Percentiles rank a stretch among this genome's conserved stretches.
phyloP scores from a whole-genome alignment of 2,888 invertebrate species.

The Limnephilus lunatus region DNA sequence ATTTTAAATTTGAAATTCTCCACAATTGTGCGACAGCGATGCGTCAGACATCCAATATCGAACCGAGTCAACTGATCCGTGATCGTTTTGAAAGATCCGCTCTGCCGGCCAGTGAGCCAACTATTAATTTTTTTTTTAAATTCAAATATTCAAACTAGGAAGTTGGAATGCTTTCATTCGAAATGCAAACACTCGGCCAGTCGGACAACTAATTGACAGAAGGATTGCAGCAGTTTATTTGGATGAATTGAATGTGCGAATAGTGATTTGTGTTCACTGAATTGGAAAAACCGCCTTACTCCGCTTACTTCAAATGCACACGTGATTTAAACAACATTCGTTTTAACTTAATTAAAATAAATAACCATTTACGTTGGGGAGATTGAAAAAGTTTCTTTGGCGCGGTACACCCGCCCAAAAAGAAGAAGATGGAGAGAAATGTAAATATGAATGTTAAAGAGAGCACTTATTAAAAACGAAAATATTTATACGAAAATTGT shows the following conservation, averaged over 20 bases:
- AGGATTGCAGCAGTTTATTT: background rate
- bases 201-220: background rate
- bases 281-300: no score
- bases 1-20: background rate
- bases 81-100: background rate
- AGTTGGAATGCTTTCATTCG: background rate
- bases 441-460: no score
- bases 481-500: no score
- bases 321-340: no score
- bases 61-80: background rate
- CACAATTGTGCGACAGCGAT: background rate
- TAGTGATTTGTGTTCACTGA: background rate
- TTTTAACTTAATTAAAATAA: no score
- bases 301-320: no score
- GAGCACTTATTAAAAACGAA: no score
- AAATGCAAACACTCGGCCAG: background rate
- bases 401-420: no score
- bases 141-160: background rate
- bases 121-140: background rate
- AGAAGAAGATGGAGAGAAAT: no score
- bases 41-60: background rate
- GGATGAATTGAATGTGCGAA: background rate
- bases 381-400: no score
- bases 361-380: no score
- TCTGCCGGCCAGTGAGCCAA: background rate